These are phyloP conservation scores for Catharus ustulatus DNA, from an alignment of 2,797 vertebrate species.

Conservation along the genomic window DNA sequence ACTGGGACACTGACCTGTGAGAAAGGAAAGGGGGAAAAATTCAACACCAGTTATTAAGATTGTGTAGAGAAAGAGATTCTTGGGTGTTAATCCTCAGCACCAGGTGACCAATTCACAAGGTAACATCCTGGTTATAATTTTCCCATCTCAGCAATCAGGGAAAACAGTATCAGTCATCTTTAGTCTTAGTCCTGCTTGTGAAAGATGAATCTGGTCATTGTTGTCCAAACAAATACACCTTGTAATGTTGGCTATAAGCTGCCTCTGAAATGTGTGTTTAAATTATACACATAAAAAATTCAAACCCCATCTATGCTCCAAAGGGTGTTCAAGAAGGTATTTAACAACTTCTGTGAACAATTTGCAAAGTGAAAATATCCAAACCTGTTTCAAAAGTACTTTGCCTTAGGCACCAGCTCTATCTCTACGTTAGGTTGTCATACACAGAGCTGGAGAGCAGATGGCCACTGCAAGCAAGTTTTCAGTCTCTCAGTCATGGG, in stretches of 20 bases:
- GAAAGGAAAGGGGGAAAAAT: fast-evolving
- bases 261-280: neutral
- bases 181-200: neutral
- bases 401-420: neutral
- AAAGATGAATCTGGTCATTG: neutral
- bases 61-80: neutral
- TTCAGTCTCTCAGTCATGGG: neutral
- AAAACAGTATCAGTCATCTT: neutral
- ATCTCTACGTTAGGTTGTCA: neutral
- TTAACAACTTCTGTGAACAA: neutral
- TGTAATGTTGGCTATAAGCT: neutral
- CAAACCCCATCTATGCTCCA: neutral
- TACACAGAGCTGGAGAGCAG: neutral
- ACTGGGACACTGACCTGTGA: neutral
- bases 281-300: neutral
- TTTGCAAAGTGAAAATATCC: neutral
- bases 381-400: neutral
- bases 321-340: neutral
- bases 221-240: neutral
- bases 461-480: neutral
- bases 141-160: neutral
- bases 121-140: neutral
- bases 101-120: neutral
- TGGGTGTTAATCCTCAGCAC: neutral
- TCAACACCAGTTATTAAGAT: neutral